phyloP scores from a whole-genome alignment of 2,113 vertebrate species.

The Helogale parvula region DNA sequence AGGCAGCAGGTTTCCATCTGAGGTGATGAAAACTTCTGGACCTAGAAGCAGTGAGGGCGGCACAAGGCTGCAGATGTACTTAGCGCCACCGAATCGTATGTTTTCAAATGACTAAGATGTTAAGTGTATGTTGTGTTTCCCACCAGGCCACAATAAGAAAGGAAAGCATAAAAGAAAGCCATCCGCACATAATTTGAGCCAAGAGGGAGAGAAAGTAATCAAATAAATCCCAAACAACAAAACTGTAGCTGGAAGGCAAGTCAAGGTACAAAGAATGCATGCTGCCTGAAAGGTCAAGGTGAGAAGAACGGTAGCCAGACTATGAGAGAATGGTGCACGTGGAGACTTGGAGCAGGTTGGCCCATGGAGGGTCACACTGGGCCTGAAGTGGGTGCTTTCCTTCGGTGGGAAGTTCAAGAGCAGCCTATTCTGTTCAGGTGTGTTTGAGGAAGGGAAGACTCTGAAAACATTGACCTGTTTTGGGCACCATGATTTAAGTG shows the following conservation, averaged over 20 bases:
- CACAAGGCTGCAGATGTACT: background rate
- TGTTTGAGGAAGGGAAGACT: background rate
- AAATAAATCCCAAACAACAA: background rate
- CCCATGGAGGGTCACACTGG: too few relatives aligned
- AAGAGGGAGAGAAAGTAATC: background rate
- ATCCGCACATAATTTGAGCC: background rate
- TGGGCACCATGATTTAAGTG: too few relatives aligned
- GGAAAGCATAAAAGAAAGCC: background rate
- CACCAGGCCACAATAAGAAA: background rate
- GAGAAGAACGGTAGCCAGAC: background rate
- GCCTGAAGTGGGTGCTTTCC: too few relatives aligned
- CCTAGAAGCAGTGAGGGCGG: background rate
- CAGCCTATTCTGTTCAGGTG: background rate
- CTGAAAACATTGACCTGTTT: background rate
- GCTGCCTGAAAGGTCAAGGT: background rate
- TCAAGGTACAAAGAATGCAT: background rate
- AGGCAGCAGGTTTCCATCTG: background rate
- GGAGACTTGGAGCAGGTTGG: background rate
- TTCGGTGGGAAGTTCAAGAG: background rate
- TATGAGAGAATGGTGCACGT: background rate
- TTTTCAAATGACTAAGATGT: background rate
- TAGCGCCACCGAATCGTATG: background rate
- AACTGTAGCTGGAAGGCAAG: background rate
- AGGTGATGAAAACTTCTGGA: background rate
- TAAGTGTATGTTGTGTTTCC: background rate